phyloP scores from a whole-genome alignment of 2,113 vertebrate species.

The Ciconia boyciana region DNA sequence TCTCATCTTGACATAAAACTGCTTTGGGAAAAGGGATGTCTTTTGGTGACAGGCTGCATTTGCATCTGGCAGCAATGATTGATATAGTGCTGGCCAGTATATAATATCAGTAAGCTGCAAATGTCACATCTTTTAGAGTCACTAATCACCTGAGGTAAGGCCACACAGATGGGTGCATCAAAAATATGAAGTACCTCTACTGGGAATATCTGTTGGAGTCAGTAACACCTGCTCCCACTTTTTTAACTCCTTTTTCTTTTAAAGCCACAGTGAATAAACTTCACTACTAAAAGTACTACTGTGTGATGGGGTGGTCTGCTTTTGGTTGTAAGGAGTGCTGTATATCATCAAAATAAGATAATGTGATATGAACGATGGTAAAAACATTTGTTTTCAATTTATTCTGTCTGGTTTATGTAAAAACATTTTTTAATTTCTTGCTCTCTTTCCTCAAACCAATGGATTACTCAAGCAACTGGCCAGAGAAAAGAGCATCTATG shows the following conservation, averaged over 20 bases:
- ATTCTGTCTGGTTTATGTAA: background rate
- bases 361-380: background rate
- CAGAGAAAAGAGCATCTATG: background rate
- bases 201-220: background rate
- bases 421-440: background rate
- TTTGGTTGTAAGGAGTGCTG: background rate
- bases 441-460: background rate
- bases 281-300: background rate
- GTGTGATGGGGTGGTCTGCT: background rate
- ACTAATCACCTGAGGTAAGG: conserved; percentile 23
- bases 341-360: background rate
- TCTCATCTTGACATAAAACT: conserved; percentile 37
- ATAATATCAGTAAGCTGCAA: conserved; percentile 11
- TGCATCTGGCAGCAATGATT: conserved; percentile 48
- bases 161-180: background rate
- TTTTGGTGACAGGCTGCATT: conserved; percentile 23
- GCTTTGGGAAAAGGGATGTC: conserved; percentile 30
- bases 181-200: background rate
- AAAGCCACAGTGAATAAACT: background rate
- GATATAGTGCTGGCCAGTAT: background rate
- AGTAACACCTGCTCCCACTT: conserved; percentile 7
- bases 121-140: conserved; percentile 51
- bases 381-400: background rate
- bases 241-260: background rate
- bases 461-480: background rate